Percentiles rank a stretch among this genome's conserved stretches.
Conservation (phyloP, 2,113 vertebrate species). For the Ameiurus melas region DNA sequence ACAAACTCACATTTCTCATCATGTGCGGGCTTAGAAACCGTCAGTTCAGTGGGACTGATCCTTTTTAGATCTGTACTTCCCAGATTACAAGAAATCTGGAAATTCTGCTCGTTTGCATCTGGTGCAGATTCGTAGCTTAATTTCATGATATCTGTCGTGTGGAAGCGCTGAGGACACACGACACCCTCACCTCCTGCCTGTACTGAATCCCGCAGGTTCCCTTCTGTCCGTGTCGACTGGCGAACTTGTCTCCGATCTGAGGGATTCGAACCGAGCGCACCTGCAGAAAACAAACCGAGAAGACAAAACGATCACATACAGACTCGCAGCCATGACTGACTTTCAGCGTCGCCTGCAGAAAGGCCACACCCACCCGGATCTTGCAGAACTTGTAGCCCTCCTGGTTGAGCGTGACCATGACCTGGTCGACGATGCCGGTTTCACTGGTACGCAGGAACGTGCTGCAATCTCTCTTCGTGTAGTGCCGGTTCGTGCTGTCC, state of each 20-base stretch:
- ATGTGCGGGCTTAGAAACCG: neutral
- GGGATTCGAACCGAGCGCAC: conserved; percentile 96
- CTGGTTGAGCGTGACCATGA: conserved; percentile 98
- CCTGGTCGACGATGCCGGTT: conserved; percentile 98
- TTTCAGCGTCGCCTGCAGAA: rapidly evolving
- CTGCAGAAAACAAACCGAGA: conserved; percentile 62
- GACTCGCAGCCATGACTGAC: neutral
- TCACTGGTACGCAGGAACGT: conserved; percentile 96
- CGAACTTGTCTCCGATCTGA: conserved; percentile 98
- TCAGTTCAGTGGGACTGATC: too few species aligned
- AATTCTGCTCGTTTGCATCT: neutral
- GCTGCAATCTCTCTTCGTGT: conserved; percentile 96
- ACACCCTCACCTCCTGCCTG: conserved; percentile 86
- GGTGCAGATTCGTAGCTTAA: too few species aligned
- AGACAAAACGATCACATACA: neutral
- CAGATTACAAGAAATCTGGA: too few species aligned
- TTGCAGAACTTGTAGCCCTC: conserved; percentile 99
- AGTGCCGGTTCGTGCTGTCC: conserved; percentile 90
- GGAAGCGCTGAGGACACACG: too few species aligned
- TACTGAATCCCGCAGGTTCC: conserved; percentile 99
- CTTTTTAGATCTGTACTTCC: too few species aligned
- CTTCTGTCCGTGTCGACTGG: conserved; percentile 97
- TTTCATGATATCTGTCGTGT: neutral
- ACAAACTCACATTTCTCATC: neutral
- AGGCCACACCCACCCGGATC: conserved; percentile 84